Evolutionary conservation across 2,113 vertebrate genomes (phyloP), one percentile per base, ranked within the genome.

Genomic region (Lophochroa leadbeateri): DNA sequence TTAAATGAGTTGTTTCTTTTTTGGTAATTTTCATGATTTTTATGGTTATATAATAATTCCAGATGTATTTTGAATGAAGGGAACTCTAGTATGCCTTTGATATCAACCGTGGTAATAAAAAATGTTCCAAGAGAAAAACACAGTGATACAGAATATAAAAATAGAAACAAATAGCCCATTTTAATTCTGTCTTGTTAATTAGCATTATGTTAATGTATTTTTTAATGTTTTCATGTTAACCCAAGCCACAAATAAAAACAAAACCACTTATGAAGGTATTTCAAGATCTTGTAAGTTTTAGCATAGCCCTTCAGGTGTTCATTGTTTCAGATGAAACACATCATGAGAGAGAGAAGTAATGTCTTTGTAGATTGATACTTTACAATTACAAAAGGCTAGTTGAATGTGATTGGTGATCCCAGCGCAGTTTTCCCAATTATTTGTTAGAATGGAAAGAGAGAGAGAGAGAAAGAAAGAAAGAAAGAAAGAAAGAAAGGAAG

Each of bases 51-150:
- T 33, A 60, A 44, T 57, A 50, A 52, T 83, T 55, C 10, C 16
- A 61, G 5, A 1, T 41, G 17, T 80, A 46, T 46, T 90, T 90
- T 82, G 27, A 75, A 6, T 44, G 41, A 82, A 61, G 57, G 55
- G 4, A 70, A 9, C 9, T 49, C 11, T 14, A n/a, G 6, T 33
- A 17, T 49, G 21, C 6, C 39, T 82, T 71, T 63, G 9, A n/a
- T 50, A 55, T 25, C 33, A 65, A 61, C 18, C 29, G 9, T 3
- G 12, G 6, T 21, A 70, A 7, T 23, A 57, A n/a, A 41, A 44
- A 0, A 0, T 35, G 1, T 6, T 77, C 11, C 50, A 72, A 76
- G 17, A 17, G 12, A 50, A 75, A 93, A 88, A n/a, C 0, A 1
- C 7, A 13, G 0, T 1, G 9, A 8, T 37, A 9, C 35, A 64